Percentiles rank a stretch among this genome's conserved stretches.
These are phyloP conservation scores for Dipodomys stephensi DNA, from an alignment of 2,113 vertebrate genomes.

Conservation along the genomic window DNA sequence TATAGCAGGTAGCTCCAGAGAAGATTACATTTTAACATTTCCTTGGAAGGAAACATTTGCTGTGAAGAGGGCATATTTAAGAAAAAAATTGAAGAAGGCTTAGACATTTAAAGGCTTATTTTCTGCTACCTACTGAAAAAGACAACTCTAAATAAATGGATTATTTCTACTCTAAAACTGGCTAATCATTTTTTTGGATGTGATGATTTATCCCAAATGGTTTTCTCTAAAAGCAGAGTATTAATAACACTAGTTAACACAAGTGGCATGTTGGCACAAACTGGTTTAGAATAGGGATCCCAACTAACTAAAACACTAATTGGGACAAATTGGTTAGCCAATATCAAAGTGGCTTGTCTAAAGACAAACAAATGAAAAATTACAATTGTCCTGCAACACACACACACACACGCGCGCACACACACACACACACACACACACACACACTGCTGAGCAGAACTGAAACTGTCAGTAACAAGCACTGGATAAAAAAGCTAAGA, in stretches of 20 bases:
- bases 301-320: background rate
- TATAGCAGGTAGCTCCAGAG: slow-evolving; percentile 52
- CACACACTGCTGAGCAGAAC: background rate
- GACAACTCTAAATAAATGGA: slow-evolving; percentile 38
- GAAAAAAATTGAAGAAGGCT: slow-evolving; percentile 36
- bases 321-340: background rate
- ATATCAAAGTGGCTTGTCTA: background rate
- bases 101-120: slow-evolving; percentile 49
- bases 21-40: slow-evolving; percentile 52
- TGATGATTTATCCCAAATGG: slow-evolving; percentile 19
- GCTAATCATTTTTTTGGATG: slow-evolving; percentile 48
- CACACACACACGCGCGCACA: too few species aligned
- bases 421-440: too few species aligned
- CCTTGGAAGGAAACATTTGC: slow-evolving; percentile 63
- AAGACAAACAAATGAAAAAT: background rate
- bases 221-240: slow-evolving; percentile 28
- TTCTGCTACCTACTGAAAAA: slow-evolving; percentile 39
- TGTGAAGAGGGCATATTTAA: slow-evolving; percentile 42
- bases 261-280: background rate
- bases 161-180: slow-evolving; percentile 50
- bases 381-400: too few species aligned
- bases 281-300: background rate
- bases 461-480: background rate
- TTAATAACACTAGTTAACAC: background rate
- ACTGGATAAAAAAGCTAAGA: background rate